phyloP scores from a whole-genome alignment of 2,888 invertebrate genomes.

The Synanthedon andrenaeformis region DNA sequence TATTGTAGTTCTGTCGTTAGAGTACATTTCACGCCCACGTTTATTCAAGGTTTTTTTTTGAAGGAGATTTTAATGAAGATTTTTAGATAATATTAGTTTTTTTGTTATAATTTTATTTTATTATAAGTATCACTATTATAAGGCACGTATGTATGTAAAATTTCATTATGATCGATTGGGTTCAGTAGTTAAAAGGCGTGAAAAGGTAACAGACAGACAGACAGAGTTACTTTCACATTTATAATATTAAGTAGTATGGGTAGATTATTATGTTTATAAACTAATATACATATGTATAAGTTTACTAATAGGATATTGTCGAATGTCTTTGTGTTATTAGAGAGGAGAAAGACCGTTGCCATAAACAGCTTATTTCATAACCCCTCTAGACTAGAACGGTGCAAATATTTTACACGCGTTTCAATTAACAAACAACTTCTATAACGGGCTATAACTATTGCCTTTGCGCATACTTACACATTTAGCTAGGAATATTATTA shows the following conservation, averaged over 20 bases:
- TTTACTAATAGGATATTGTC: too few relatives aligned
- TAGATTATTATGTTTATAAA: too few relatives aligned
- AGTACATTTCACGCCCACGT: slow-evolving; percentile 22
- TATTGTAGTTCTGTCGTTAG: slow-evolving; percentile 12
- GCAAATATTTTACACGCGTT: slow-evolving; percentile 42
- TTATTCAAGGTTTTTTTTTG: slow-evolving; percentile 5
- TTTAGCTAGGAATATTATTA: slow-evolving; percentile 21
- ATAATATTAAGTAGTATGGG: too few relatives aligned
- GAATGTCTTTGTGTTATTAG: not conserved
- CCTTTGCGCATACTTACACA: slow-evolving; percentile 12
- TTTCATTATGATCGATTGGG: too few relatives aligned
- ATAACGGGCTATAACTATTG: slow-evolving; percentile 37
- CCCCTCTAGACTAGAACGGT: slow-evolving; percentile 26
- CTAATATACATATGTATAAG: too few relatives aligned
- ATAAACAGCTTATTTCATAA: slow-evolving; percentile 47
- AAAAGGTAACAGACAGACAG: too few relatives aligned
- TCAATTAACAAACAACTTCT: slow-evolving; percentile 56
- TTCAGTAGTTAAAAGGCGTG: too few relatives aligned
- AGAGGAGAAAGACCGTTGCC: not conserved
- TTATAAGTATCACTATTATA: too few relatives aligned
- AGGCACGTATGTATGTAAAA: too few relatives aligned
- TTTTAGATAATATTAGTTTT: not conserved
- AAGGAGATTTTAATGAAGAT: not conserved
- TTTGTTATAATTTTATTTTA: too few relatives aligned
- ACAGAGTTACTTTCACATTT: too few relatives aligned